Conservation (phyloP, 2,113 vertebrate species). For the Chloropsis hardwickii region DNA sequence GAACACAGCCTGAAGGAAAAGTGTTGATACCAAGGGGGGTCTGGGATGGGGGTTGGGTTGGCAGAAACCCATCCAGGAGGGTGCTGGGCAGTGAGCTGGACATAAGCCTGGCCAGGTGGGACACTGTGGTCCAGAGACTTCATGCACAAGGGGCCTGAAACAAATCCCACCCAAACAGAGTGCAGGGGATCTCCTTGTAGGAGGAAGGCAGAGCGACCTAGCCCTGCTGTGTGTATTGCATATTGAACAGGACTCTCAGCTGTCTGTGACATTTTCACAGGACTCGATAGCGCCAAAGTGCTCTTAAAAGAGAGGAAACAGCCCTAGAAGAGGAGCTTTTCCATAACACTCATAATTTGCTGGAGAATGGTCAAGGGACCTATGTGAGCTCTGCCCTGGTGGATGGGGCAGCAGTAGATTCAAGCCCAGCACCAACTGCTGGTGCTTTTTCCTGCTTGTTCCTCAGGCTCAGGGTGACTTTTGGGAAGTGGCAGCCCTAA, state of each 20-base stretch:
- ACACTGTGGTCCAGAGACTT: not conserved
- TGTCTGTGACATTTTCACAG: not conserved
- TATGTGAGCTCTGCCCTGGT: not conserved
- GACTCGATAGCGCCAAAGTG: not conserved
- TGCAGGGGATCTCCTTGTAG: accelerated
- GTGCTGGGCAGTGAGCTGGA: not conserved
- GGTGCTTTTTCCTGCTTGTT: not conserved
- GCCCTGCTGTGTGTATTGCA: not conserved
- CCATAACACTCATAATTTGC: not conserved
- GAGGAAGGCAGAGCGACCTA: not conserved
- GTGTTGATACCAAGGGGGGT: not conserved
- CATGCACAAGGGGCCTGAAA: accelerated
- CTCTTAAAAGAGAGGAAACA: not conserved
- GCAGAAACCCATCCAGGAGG: not conserved
- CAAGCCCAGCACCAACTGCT: not conserved
- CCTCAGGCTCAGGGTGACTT: not conserved
- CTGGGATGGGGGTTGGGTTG: not conserved
- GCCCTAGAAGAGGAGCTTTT: not conserved
- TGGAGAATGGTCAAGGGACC: not conserved
- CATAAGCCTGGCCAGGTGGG: not conserved
- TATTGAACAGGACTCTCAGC: not conserved
- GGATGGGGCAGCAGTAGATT: not conserved
- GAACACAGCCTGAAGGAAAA: not conserved
- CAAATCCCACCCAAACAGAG: not conserved
- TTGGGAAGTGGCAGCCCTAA: not conserved